Percentiles rank a stretch among this genome's conserved stretches.
These are phyloP conservation scores for Microctenopoma lineatum DNA, from an alignment of 2,797 vertebrate species.

Conservation along the genomic window DNA sequence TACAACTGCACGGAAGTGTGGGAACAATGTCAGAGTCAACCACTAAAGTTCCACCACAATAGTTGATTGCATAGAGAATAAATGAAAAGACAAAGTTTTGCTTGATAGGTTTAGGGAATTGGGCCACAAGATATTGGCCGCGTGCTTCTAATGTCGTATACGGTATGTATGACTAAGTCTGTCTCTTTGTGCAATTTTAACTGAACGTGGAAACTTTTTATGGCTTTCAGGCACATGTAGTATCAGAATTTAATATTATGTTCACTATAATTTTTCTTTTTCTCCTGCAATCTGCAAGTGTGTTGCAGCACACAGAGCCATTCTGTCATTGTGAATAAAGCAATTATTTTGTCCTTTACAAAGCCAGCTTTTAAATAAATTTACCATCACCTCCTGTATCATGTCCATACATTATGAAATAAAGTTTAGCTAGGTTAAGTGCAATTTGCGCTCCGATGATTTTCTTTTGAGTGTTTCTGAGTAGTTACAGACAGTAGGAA, in stretches of 20 bases:
- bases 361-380: conserved; percentile 39
- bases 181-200: neutral
- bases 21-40: conserved; percentile 50
- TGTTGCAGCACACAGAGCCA: conserved; percentile 13
- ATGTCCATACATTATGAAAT: conserved; percentile 50
- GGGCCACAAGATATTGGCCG: conserved; percentile 23
- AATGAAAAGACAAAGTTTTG: conserved; percentile 55
- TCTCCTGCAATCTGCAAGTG: conserved; percentile 6
- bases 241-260: conserved; percentile 15
- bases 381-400: conserved; percentile 39
- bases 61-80: conserved; percentile 62
- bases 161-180: conserved; percentile 1
- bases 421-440: conserved; percentile 56
- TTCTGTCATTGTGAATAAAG: conserved; percentile 35
- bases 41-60: conserved; percentile 64
- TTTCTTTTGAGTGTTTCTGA: conserved; percentile 75
- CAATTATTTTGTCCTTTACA: conserved; percentile 38
- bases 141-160: conserved; percentile 18
- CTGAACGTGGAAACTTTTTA: neutral
- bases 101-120: conserved; percentile 50
- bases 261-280: conserved; percentile 8
- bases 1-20: conserved; percentile 58
- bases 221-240: conserved; percentile 4
- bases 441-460: conserved; percentile 56
- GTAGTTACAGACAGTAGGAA: conserved; percentile 88